Percentiles rank a stretch among this genome's conserved stretches.
phyloP scores from a whole-genome alignment of 1,140 invertebrate genomes.

The Caenorhabditis brenneri region DNA sequence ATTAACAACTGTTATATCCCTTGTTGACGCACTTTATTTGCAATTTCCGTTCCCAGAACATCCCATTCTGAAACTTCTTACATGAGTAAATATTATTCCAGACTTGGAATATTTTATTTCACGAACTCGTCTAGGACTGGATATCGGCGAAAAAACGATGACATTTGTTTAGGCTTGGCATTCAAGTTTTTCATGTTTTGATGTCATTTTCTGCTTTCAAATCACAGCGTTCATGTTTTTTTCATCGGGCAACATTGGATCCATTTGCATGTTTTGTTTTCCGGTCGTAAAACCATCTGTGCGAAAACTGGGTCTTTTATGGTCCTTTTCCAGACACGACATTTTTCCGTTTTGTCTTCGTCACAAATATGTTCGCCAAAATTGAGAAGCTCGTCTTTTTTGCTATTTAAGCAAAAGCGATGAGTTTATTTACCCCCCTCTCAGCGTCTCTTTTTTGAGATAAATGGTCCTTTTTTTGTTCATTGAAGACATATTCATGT shows the following conservation, averaged over 20 bases:
- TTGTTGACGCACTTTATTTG: too few relatives aligned
- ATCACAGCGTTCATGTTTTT: neutral
- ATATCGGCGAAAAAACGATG: too few relatives aligned
- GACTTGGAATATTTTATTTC: too few relatives aligned
- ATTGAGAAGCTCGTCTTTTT: neutral
- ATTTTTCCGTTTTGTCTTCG: neutral
- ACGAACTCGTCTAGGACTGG: too few relatives aligned
- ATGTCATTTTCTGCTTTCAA: neutral
- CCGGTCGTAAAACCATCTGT: constrained; percentile 5
- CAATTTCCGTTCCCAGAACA: too few relatives aligned
- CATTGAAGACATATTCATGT: neutral
- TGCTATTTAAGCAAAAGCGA: neutral
- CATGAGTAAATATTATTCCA: too few relatives aligned
- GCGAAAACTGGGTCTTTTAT: constrained; percentile 22
- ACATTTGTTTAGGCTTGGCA: too few relatives aligned
- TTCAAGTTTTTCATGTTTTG: neutral
- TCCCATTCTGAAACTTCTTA: too few relatives aligned
- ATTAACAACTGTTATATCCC: too few relatives aligned
- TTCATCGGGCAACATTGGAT: neutral
- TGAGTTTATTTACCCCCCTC: neutral
- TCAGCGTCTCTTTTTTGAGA: neutral
- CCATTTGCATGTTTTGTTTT: constrained; percentile 14
- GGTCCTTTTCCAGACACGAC: constrained; percentile 1
- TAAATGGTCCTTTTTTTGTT: neutral
- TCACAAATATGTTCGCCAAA: neutral